Evolutionary conservation across 2,888 invertebrate genomes (phyloP), one percentile per base, ranked within the genome.

Genomic region (Caenorhabditis sp.): DNA sequence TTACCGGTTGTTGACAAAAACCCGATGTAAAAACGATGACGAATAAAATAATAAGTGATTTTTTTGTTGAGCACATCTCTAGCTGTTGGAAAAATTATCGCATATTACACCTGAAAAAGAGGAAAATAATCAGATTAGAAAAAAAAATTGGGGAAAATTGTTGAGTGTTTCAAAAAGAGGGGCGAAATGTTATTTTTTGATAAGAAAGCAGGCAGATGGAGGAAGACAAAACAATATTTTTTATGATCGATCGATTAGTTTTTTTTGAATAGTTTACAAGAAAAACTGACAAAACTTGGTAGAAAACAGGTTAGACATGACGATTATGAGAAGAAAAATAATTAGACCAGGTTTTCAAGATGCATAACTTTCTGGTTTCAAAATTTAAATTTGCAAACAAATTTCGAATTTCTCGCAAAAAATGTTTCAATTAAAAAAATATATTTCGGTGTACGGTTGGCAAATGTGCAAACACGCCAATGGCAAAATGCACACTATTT

Each of bases 181-280:
- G 8, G 12, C 2, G 43, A 43, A 43, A 43, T 17, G 17, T 43
- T 43, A 31, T 43, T 43, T 43, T 43, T 43, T 43, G 43, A 43
- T 43, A 43, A 43, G 43, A 43, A 43, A 43, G 43, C 14, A 17
- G 14, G 17, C 12, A 43, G 43, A 43, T 43, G 43, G 43, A 43
- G 53, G 53, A 53, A 53, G n/a, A 21, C 53, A 12, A 53, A 23
- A 53, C 53, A 21, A 53, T 21, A 53, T 53, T 53, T 53, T 23
- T 53, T n/a, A 23, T 8, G 21, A 53, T 43, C 43, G 43, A 43
- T 43, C 43, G 43, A 43, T 43, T 43, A 3, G 6, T 36, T 12
- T 43, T 17, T 17, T 10, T 43, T 43, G 6, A 43, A 17, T 43
- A 31, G 31, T 31, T 31, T 31, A 31, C 31, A 31, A 31, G 31